phyloP scores from a whole-genome alignment of 2,113 vertebrate species.

The Tauraco erythrolophus region DNA sequence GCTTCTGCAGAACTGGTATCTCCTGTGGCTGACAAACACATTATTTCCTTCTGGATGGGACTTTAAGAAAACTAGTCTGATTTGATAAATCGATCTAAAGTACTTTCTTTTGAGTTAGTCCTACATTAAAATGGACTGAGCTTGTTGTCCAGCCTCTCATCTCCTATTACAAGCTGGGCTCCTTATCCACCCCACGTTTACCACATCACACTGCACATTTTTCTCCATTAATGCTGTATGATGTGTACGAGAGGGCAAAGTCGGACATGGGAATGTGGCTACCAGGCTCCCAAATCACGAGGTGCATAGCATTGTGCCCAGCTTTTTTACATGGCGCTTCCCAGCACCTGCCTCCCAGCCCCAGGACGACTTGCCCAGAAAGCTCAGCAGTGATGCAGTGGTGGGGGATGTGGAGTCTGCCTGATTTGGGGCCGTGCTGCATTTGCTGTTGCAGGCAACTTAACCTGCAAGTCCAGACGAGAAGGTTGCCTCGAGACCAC shows the following conservation, averaged over 20 bases:
- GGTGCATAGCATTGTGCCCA: neutral
- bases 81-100: neutral
- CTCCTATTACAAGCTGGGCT: neutral
- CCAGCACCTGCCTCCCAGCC: neutral
- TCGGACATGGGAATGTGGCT: neutral
- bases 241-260: neutral
- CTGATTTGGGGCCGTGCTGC: neutral
- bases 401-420: neutral
- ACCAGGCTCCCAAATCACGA: neutral
- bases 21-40: neutral
- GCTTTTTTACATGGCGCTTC: neutral
- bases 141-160: neutral
- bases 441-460: neutral
- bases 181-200: fast-evolving
- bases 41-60: neutral
- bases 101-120: neutral
- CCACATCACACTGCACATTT: fast-evolving
- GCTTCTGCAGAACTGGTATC: neutral
- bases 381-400: fast-evolving
- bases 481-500: neutral
- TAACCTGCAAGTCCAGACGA: neutral
- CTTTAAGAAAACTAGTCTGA: neutral
- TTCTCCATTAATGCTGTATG: neutral
- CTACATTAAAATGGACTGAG: neutral
- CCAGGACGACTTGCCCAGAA: neutral